Percentiles rank a stretch among this genome's conserved stretches.
These are phyloP conservation scores for Actinopyga echinites DNA, from an alignment of 53 echinoderm and acorn worm species.

Conservation along the genomic window DNA sequence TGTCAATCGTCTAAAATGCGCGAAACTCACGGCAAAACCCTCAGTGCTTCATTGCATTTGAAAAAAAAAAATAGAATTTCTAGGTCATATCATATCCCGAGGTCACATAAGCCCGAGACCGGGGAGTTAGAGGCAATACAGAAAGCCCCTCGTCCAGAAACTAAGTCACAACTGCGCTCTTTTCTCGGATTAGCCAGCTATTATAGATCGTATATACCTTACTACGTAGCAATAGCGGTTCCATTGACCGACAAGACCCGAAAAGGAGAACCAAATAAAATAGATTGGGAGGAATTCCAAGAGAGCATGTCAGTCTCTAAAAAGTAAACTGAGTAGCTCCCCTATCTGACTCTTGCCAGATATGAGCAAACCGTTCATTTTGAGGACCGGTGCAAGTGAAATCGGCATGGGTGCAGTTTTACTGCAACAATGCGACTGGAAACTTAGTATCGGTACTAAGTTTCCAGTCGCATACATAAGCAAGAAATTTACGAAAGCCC, in stretches of 20 bases:
- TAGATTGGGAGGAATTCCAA: conserved; percentile 42
- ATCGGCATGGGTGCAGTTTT: conserved; percentile 61
- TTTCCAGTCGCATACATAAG: conserved; percentile 57
- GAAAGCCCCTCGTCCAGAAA: conserved; percentile 1
- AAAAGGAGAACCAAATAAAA: conserved; percentile 49
- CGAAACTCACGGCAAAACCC: conserved; percentile 43
- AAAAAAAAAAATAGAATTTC: conserved; percentile 49
- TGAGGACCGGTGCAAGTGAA: conserved; percentile 51
- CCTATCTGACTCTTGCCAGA: conserved; percentile 59
- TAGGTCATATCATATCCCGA: conserved; percentile 46
- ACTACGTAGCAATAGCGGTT: conserved; percentile 34
- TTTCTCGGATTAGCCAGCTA: conserved; percentile 37
- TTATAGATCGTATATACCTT: conserved; percentile 36
- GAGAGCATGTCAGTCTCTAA: conserved; percentile 53
- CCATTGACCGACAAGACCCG: conserved; percentile 29
- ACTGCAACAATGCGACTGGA: conserved; percentile 41
- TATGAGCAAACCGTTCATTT: conserved; percentile 15
- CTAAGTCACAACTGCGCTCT: conserved; percentile 34
- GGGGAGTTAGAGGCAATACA: conserved; percentile 36
- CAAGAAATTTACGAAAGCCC: conserved; percentile 30
- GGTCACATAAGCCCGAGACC: conserved; percentile 51
- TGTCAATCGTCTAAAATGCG: conserved; percentile 8
- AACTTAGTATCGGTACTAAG: no score
- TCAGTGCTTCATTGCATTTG: conserved; percentile 29
- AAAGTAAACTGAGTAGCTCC: conserved; percentile 32